These are phyloP conservation scores for Muntiacus reevesi DNA, from an alignment of 2,113 vertebrate genomes.

Conservation along the genomic window DNA sequence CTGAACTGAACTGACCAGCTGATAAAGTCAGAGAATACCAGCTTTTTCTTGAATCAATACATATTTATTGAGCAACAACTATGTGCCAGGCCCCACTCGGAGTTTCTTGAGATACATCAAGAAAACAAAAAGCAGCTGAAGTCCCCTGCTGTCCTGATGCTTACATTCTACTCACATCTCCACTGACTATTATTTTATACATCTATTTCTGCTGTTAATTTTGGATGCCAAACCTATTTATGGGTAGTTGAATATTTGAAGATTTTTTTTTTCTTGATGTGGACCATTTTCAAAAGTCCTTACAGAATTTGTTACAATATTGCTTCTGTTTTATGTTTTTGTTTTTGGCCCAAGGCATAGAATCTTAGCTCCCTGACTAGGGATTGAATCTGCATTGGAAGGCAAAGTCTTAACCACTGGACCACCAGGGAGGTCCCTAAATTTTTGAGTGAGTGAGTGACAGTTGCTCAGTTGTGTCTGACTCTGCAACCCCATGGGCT, in stretches of 20 bases:
- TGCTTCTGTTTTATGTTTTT: not conserved
- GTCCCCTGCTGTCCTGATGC: not conserved
- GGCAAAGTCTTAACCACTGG: not conserved
- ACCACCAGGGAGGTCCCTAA: not conserved
- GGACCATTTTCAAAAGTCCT: not conserved
- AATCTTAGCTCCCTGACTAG: not conserved
- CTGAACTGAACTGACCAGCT: too few relatives aligned
- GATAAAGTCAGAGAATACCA: not conserved
- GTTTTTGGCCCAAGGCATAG: not conserved
- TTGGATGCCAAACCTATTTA: not conserved
- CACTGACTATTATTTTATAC: not conserved
- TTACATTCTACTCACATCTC: not conserved
- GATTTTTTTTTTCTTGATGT: not conserved
- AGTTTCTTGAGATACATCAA: not conserved
- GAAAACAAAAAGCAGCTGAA: not conserved
- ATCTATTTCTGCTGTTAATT: not conserved
- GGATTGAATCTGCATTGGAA: not conserved
- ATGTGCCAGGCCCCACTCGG: not conserved
- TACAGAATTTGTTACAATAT: not conserved
- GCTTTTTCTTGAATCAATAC: not conserved
- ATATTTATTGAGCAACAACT: not conserved
- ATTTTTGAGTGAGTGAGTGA: slow-evolving; percentile 12
- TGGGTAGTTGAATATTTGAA: slow-evolving; percentile 33
- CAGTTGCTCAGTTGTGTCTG: not conserved
- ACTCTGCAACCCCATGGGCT: not conserved